Percentiles rank a stretch among this genome's conserved stretches.
Conservation (phyloP, 2,113 vertebrate species). For the Psilopogon haemacephalus region DNA sequence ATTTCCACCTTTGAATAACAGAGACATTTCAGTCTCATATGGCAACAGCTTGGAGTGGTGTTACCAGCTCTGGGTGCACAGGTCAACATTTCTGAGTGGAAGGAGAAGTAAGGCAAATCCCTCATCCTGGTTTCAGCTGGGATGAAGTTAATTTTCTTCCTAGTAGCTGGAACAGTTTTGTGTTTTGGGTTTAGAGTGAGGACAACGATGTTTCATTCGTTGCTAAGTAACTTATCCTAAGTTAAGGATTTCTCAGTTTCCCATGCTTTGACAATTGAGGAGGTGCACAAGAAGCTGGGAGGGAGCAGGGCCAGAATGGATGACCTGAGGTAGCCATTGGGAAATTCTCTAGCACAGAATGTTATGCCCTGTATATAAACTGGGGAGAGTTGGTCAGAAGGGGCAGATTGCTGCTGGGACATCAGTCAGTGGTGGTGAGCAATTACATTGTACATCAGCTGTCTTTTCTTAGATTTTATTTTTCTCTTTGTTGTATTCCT, state of each 20-base stretch:
- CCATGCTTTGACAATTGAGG: not conserved
- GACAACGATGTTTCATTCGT: not conserved
- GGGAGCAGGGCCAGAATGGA: not conserved
- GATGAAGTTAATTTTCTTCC: not conserved
- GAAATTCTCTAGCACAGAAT: not conserved
- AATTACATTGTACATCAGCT: not conserved
- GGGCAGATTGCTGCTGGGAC: not conserved
- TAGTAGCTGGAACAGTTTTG: not conserved
- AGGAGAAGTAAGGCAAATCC: slow-evolving; percentile 7
- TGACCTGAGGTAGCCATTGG: not conserved
- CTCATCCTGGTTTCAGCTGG: not conserved
- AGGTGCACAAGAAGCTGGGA: not conserved
- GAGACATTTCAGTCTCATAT: not conserved
- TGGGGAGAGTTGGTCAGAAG: not conserved
- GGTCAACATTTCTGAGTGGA: not conserved
- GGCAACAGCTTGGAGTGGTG: not conserved
- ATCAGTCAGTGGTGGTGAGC: not conserved
- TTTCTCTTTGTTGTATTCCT: not conserved
- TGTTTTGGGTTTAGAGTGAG: not conserved
- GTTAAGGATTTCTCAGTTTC: not conserved
- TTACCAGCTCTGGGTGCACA: not conserved
- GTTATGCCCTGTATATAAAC: not conserved
- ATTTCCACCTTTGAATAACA: not conserved
- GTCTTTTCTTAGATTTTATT: not conserved
- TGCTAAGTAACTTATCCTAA: not conserved